phyloP scores from a whole-genome alignment of 2,797 vertebrate species.

The Intellagama lesueurii region DNA sequence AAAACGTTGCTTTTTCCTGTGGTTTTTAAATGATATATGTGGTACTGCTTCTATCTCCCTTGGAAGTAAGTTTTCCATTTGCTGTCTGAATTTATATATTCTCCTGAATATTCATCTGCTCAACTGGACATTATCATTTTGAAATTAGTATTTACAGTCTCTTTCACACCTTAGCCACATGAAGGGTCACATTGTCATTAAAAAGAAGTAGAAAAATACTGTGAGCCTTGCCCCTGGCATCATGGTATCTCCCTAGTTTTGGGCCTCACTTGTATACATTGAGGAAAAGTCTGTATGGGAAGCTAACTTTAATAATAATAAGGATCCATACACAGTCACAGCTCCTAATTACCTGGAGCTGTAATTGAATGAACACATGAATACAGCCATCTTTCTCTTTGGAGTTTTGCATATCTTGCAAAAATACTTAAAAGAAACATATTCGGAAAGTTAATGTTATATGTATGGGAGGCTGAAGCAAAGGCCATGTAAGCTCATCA shows the following conservation, averaged over 20 bases:
- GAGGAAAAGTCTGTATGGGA: neutral
- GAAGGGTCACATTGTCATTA: neutral
- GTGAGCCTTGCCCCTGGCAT: neutral
- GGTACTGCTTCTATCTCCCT: neutral
- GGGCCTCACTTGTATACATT: neutral
- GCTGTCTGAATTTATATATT: neutral
- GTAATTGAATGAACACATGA: neutral
- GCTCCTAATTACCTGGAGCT: neutral
- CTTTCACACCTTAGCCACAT: neutral
- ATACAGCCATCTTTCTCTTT: neutral
- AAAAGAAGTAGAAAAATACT: neutral
- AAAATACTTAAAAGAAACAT: neutral
- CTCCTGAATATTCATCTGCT: neutral
- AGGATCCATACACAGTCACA: neutral
- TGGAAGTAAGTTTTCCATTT: neutral
- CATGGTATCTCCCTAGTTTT: neutral
- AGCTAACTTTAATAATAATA: neutral
- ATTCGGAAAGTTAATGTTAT: neutral
- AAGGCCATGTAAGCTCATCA: too few species aligned
- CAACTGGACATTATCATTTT: neutral
- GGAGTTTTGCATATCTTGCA: neutral
- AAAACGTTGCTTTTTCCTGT: neutral
- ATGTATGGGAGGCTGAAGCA: too few species aligned
- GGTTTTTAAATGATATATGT: neutral
- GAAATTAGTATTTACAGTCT: neutral